Conservation (phyloP, 2,888 invertebrate species). For the Apotomis betuletana region DNA sequence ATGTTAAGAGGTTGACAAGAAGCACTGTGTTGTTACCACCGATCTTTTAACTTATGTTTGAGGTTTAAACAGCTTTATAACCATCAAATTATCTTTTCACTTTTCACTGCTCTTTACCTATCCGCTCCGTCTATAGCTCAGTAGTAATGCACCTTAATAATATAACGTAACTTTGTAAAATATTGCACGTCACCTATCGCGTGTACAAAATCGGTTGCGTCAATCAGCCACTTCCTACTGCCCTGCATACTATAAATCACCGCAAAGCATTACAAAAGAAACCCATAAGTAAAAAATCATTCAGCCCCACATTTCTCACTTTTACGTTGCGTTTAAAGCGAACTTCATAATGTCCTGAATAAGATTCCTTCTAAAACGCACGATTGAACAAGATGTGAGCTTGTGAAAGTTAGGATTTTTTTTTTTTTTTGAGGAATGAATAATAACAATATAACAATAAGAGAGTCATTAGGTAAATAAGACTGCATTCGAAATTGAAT, state of each 20-base stretch:
- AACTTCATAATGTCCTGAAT: background rate
- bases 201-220: conserved; percentile 42
- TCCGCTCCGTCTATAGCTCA: too few relatives aligned
- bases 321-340: background rate
- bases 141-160: background rate
- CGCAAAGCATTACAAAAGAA: conserved; percentile 35
- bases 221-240: conserved; percentile 44
- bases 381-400: background rate
- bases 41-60: too few relatives aligned
- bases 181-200: conserved; percentile 36
- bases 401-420: background rate
- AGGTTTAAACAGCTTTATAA: too few relatives aligned
- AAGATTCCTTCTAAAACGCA: background rate
- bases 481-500: background rate
- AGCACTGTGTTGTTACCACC: too few relatives aligned
- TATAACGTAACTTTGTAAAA: conserved; percentile 20
- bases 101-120: too few relatives aligned
- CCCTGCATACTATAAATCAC: conserved; percentile 33
- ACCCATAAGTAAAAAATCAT: conserved; percentile 16
- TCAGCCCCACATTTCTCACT: background rate
- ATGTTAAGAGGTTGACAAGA: too few relatives aligned
- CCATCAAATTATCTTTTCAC: too few relatives aligned
- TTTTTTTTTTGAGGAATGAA: too few relatives aligned
- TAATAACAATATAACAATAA: background rate
- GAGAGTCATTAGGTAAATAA: background rate